Evolutionary conservation across 2,113 vertebrate genomes (phyloP).

Genomic region (Tor tambroides): DNA sequence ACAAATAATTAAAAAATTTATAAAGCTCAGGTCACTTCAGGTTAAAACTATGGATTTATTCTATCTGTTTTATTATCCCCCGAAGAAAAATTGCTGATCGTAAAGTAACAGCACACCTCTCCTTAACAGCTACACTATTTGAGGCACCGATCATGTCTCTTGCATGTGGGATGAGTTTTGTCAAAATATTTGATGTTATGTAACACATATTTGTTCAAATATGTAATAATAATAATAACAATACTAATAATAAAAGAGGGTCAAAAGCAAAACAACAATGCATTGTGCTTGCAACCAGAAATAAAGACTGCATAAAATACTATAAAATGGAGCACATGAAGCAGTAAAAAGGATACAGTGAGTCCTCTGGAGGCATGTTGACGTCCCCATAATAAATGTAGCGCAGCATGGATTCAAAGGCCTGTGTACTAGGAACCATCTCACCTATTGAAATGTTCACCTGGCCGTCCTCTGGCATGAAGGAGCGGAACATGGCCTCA

Average conservation of each 20-base stretch:
- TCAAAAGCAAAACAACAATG: background rate
- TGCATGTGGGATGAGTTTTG: background rate
- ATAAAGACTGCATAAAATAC: background rate
- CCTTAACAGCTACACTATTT: background rate
- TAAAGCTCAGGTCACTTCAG: background rate
- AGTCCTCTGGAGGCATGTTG: constrained; percentile 98
- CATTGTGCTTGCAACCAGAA: background rate
- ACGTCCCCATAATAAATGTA: constrained; percentile 99
- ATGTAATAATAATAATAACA: background rate
- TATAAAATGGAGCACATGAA: constrained; percentile 28
- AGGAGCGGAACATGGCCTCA: constrained; percentile 99
- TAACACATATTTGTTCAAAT: background rate
- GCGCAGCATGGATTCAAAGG: constrained; percentile 95
- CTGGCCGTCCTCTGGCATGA: constrained; percentile 98
- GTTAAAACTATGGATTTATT: background rate
- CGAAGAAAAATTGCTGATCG: background rate
- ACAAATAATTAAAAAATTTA: background rate
- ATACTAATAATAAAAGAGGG: background rate
- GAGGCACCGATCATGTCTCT: background rate
- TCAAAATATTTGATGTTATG: background rate
- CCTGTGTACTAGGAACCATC: constrained; percentile 99
- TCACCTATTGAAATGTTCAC: constrained; percentile 99
- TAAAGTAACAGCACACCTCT: background rate
- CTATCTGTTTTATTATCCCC: background rate
- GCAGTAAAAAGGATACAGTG: constrained; percentile 87